These are phyloP conservation scores for Calephelis perditalis DNA, from an alignment of 2,888 invertebrate species.

Conservation along the genomic window DNA sequence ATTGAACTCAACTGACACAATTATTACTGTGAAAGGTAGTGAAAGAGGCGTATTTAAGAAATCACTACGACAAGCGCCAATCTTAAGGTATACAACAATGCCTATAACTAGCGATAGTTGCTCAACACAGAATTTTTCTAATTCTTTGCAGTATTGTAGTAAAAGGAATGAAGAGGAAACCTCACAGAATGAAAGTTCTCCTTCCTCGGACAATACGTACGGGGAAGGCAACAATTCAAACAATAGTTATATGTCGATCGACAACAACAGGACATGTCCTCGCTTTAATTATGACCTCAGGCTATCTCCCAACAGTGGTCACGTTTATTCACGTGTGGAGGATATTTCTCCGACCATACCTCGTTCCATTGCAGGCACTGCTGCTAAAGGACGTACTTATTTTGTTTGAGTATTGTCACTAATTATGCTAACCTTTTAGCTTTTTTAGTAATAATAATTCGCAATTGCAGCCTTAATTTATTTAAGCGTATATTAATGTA, in stretches of 20 bases:
- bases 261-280: slow-evolving; percentile 74
- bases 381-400: slow-evolving; percentile 68
- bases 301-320: slow-evolving; percentile 72
- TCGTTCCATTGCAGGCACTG: slow-evolving; percentile 55
- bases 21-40: slow-evolving; percentile 68
- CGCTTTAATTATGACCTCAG: slow-evolving; percentile 77
- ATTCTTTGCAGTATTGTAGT: slow-evolving; percentile 70
- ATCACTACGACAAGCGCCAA: slow-evolving; percentile 66
- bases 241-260: slow-evolving; percentile 84
- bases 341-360: slow-evolving; percentile 68
- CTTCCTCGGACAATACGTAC: slow-evolving; percentile 78
- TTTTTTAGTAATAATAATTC: background rate
- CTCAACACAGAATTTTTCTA: slow-evolving; percentile 75
- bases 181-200: slow-evolving; percentile 79
- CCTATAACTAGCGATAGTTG: slow-evolving; percentile 72
- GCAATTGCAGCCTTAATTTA: background rate
- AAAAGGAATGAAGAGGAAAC: slow-evolving; percentile 69
- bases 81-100: slow-evolving; percentile 78
- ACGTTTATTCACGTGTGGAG: slow-evolving; percentile 74
- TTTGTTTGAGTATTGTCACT: slow-evolving; percentile 53
- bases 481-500: background rate
- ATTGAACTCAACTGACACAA: slow-evolving; percentile 82
- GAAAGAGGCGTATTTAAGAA: slow-evolving; percentile 74
- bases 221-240: slow-evolving; percentile 81
- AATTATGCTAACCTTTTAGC: background rate